These are phyloP conservation scores for Netelia virgata DNA, from an alignment of 2,888 invertebrate species.

Conservation along the genomic window DNA sequence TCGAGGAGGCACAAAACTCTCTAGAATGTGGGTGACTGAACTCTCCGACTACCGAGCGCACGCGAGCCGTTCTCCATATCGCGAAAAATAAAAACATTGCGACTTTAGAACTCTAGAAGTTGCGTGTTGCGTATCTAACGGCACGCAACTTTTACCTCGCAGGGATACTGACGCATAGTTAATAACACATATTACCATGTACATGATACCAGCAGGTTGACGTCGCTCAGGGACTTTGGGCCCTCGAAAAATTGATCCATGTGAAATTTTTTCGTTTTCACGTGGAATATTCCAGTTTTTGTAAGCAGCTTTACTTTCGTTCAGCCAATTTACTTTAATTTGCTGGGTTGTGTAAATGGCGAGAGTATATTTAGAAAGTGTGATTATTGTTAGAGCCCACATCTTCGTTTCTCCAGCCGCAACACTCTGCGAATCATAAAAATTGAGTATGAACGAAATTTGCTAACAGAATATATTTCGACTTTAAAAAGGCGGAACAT, in stretches of 20 bases:
- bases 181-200: neutral
- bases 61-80: slow-evolving; percentile 6
- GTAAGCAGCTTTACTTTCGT: slow-evolving; percentile 18
- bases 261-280: neutral
- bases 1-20: slow-evolving; percentile 7
- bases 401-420: too few species aligned
- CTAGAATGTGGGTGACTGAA: slow-evolving; percentile 54
- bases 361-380: too few species aligned
- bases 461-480: too few species aligned
- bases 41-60: slow-evolving; percentile 24
- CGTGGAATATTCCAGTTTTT: neutral
- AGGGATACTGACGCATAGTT: neutral
- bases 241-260: neutral
- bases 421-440: too few species aligned
- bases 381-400: too few species aligned
- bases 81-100: neutral
- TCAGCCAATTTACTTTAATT: slow-evolving; percentile 24
- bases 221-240: neutral
- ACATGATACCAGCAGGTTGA: neutral
- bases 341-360: too few species aligned
- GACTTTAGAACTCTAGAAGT: slow-evolving; percentile 1
- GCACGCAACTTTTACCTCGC: slow-evolving; percentile 39
- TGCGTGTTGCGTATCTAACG: slow-evolving; percentile 6
- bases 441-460: too few species aligned
- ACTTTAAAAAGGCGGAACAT: too few species aligned